phyloP scores from a whole-genome alignment of 64 coral and sea anemone species.

The Porites australiensis region DNA sequence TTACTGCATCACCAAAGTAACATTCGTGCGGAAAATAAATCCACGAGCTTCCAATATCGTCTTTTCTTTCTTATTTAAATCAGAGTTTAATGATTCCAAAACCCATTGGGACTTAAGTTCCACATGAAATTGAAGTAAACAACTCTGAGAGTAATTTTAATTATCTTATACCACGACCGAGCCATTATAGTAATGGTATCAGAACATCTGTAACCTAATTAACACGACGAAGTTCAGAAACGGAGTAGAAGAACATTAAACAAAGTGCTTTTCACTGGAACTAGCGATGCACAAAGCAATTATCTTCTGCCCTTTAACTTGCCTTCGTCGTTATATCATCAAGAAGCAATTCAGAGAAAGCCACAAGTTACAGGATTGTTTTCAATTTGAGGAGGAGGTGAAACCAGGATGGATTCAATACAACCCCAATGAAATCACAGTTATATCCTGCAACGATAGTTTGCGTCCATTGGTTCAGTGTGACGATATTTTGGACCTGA shows the following conservation, averaged over 20 bases:
- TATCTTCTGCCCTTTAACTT: background rate
- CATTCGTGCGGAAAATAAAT: no score
- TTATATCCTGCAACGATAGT: slow-evolving; percentile 42
- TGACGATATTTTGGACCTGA: background rate
- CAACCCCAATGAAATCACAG: slow-evolving; percentile 34
- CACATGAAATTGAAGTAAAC: no score
- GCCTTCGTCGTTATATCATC: background rate
- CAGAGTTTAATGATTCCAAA: no score
- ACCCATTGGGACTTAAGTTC: no score
- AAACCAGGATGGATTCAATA: slow-evolving; percentile 46
- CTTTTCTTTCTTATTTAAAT: no score
- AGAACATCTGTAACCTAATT: no score
- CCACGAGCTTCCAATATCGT: no score
- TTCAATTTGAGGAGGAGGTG: slow-evolving; percentile 26
- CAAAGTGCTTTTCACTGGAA: background rate
- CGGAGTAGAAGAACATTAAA: background rate
- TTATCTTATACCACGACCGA: no score
- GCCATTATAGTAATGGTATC: no score
- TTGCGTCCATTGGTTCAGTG: slow-evolving; percentile 6
- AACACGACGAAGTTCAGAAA: no score
- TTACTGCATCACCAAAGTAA: no score
- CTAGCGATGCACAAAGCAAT: background rate
- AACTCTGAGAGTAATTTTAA: no score
- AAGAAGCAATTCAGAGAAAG: background rate
- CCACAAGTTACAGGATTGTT: slow-evolving; percentile 24